Evolutionary conservation across 2,797 vertebrate species (phyloP).

Genomic region (Kryptopterus vitreolus): DNA sequence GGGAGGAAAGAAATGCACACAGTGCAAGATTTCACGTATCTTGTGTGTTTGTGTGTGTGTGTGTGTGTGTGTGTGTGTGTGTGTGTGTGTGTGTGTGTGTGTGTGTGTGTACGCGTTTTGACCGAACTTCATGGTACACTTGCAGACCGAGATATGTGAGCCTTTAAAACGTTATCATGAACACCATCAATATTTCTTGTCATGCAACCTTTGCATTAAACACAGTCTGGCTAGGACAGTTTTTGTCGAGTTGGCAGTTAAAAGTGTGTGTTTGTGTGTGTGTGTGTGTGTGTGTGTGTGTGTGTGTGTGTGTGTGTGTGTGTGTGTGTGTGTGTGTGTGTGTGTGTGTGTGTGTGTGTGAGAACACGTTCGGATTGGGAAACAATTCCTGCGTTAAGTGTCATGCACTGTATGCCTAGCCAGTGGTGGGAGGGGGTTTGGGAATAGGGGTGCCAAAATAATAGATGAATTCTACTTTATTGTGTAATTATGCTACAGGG

Average conservation of each 20-base stretch:
- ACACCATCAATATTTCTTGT: constrained; percentile 44
- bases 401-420: background rate
- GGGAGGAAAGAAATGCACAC: constrained; percentile 32
- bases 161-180: constrained; percentile 41
- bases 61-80: background rate
- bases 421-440: too few relatives aligned
- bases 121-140: constrained; percentile 46
- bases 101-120: background rate
- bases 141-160: constrained; percentile 32
- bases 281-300: background rate
- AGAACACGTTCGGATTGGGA: background rate
- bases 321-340: background rate
- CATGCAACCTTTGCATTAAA: constrained; percentile 33
- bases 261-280: background rate
- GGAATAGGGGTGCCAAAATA: background rate
- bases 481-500: background rate
- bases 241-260: constrained; percentile 12
- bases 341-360: background rate
- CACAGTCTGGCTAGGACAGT: background rate
- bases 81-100: background rate
- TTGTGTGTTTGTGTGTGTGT: background rate
- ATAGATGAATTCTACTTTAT: background rate
- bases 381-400: background rate
- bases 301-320: background rate
- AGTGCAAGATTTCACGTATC: background rate